Evolutionary conservation across 37 sponge, comb jelly and placozoan species (phyloP), one percentile per base, ranked within the genome.

Genomic region (Mnemiopsis leidyi): DNA sequence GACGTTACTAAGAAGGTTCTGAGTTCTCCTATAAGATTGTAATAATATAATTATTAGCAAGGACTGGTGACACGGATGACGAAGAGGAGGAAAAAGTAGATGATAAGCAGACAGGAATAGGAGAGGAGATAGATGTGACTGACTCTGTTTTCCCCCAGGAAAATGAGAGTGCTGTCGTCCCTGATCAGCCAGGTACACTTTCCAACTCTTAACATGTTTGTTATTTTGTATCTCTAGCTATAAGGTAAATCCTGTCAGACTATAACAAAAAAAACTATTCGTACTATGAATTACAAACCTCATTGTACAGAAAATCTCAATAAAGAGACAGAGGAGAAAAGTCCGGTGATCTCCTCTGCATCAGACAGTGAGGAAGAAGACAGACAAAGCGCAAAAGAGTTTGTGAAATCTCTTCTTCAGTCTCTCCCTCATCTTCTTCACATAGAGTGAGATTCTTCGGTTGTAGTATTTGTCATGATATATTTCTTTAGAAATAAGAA

Each of bases 401-500:
- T 92, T 69, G 25, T 92, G 25, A 92, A 71, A n/a, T 92, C 39
- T 68, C 75, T 92, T 5, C 73, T 92, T 26, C 76, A 85, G 36
- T 23, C 28, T 3, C 61, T 85, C 3, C n/a, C 21, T n/a, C 48
- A 85, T 40, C 90, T 85, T 23, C 90, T 85, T 23, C 38, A 85
- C 30, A 85, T 85, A 24, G 90, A 85, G 90, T 85, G 1, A 38
- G 90, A 69, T 20, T n/a, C n/a, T n/a, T n/a, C n/a, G n/a, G n/a
- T n/a, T n/a, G n/a, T n/a, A n/a, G n/a, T n/a, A n/a, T n/a, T n/a
- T n/a, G n/a, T n/a, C n/a, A n/a, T n/a, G n/a, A n/a, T n/a, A n/a
- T n/a, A n/a, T n/a, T n/a, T n/a, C n/a, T n/a, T n/a, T n/a, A n/a
- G n/a, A n/a, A n/a, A n/a, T n/a, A n/a, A n/a, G n/a, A n/a, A n/a